phyloP scores from a whole-genome alignment of 2,888 invertebrate species.

The Limulus polyphemus region DNA sequence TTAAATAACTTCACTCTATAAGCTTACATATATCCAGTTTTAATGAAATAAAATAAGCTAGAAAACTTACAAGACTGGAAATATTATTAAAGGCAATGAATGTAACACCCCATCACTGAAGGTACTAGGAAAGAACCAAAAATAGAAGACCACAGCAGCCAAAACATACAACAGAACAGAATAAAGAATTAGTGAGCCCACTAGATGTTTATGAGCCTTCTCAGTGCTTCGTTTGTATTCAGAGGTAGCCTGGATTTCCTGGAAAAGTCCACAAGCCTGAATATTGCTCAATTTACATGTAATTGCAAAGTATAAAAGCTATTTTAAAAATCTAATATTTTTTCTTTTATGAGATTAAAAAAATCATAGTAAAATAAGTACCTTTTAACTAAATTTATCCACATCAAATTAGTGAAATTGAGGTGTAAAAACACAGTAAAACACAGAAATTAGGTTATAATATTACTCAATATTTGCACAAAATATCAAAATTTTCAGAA shows the following conservation, averaged over 20 bases:
- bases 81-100: slow-evolving; percentile 60
- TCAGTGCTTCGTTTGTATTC: slow-evolving; percentile 66
- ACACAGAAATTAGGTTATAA: too few species aligned
- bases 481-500: too few species aligned
- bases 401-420: too few species aligned
- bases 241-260: slow-evolving; percentile 66
- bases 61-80: slow-evolving; percentile 66
- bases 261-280: slow-evolving; percentile 12
- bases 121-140: slow-evolving; percentile 63
- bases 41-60: background rate
- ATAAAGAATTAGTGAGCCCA: slow-evolving; percentile 57
- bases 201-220: slow-evolving; percentile 62
- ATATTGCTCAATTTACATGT: too few species aligned
- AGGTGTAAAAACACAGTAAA: too few species aligned
- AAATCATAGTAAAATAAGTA: too few species aligned
- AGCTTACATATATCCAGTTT: background rate
- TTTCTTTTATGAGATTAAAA: too few species aligned
- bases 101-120: slow-evolving; percentile 60
- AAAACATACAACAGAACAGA: slow-evolving; percentile 47
- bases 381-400: too few species aligned
- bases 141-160: slow-evolving; percentile 60
- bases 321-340: too few species aligned
- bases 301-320: too few species aligned
- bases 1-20: background rate
- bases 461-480: too few species aligned